A percentile compares a stretch with the other conserved stretches of the same genome.
Evolutionary conservation across 2,888 invertebrate species (phyloP).

Genomic region (Brachypterus glaber): DNA sequence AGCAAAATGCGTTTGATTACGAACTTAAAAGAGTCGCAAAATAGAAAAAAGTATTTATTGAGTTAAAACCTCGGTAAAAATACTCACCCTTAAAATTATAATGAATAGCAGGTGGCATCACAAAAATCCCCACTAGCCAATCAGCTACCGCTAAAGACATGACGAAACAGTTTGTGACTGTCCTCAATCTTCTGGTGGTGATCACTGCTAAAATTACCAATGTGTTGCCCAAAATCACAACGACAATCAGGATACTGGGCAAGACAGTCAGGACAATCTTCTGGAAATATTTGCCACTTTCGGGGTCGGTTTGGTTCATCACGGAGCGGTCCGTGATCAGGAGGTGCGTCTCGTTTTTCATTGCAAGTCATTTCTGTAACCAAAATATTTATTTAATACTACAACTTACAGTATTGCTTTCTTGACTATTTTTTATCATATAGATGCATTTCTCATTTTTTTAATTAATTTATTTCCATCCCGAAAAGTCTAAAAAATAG

Average conservation of each 20-base stretch:
- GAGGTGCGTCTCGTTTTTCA: constrained; percentile 6
- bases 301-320: constrained; percentile 5
- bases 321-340: not conserved
- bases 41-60: no score
- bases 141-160: constrained; percentile 91
- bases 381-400: no score
- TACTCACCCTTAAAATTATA: constrained; percentile 74
- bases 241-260: constrained; percentile 57
- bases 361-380: constrained; percentile 15
- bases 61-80: no score
- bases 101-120: constrained; percentile 92
- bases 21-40: no score
- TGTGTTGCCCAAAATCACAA: constrained; percentile 77
- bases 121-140: constrained; percentile 84
- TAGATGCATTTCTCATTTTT: no score
- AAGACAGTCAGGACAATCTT: constrained; percentile 55
- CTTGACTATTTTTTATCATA: no score
- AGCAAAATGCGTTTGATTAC: no score
- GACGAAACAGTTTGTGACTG: constrained; percentile 92
- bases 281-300: constrained; percentile 25
- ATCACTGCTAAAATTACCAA: constrained; percentile 83
- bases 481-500: no score
- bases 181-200: constrained; percentile 75
- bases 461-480: no score
- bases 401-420: no score